Percentiles rank a stretch among this genome's conserved stretches.
Evolutionary conservation across 1,140 invertebrate species (phyloP).

Genomic region (Danaus melanippus): DNA sequence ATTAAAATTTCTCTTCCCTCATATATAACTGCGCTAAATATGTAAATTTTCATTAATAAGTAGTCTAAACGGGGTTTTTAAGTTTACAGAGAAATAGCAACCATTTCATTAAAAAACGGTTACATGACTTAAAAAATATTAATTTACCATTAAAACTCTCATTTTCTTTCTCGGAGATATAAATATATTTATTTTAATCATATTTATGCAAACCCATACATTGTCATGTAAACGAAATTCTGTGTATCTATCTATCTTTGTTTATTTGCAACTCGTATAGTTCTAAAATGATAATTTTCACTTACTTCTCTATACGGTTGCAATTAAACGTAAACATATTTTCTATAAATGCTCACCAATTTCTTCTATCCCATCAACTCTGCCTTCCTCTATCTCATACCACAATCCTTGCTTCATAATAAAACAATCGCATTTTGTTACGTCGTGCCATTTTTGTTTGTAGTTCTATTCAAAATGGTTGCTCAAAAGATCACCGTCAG

Average conservation of each 20-base stretch:
- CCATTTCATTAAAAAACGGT: slow-evolving; percentile 13
- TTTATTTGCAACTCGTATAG: not conserved
- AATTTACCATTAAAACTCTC: too few species aligned
- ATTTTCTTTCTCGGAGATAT: too few species aligned
- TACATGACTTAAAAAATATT: slow-evolving; percentile 14
- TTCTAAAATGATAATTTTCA: too few species aligned
- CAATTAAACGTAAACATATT: too few species aligned
- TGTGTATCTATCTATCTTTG: slow-evolving; percentile 1
- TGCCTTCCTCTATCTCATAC: slow-evolving; percentile 3
- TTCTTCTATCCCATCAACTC: slow-evolving; percentile 2
- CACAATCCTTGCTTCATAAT: slow-evolving; percentile 43
- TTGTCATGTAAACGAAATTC: slow-evolving; percentile 20
- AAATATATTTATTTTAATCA: slow-evolving; percentile 19
- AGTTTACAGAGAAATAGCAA: slow-evolving; percentile 6
- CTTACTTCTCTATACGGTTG: too few species aligned
- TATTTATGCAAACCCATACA: slow-evolving; percentile 27
- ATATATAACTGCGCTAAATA: not conserved
- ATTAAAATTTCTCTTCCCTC: too few species aligned
- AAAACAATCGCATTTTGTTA: slow-evolving; percentile 64
- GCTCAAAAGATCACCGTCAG: slow-evolving; percentile 64
- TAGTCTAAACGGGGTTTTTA: too few species aligned
- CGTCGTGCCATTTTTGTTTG: slow-evolving; percentile 70
- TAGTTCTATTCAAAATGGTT: slow-evolving; percentile 72
- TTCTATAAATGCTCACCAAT: not conserved
- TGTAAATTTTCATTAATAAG: not conserved